These are phyloP conservation scores for Tetramorium parvispinum DNA, from an alignment of 1,140 invertebrate species.

Conservation along the genomic window DNA sequence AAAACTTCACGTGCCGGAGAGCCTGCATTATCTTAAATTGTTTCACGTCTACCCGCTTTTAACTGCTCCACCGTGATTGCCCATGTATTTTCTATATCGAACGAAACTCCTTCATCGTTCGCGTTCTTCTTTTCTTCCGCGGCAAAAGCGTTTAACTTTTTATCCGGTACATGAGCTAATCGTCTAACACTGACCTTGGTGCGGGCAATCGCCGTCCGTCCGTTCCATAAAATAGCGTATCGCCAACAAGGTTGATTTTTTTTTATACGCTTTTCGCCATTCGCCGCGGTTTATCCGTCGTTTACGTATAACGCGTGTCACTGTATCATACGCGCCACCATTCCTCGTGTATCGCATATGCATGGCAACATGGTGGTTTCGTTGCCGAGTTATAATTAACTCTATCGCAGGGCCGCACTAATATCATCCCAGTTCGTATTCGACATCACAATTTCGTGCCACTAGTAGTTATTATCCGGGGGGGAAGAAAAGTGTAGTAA, in stretches of 20 bases:
- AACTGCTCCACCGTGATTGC: neutral
- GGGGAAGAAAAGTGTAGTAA: neutral
- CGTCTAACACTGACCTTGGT: neutral
- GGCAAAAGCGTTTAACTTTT: conserved; percentile 8
- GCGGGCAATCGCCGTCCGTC: neutral
- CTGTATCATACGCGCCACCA: conserved; percentile 26
- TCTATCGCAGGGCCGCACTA: conserved; percentile 69
- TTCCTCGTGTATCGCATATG: conserved; percentile 67
- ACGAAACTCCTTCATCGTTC: neutral
- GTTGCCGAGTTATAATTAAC: conserved; percentile 80
- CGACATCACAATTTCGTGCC: neutral
- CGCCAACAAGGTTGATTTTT: conserved; percentile 22
- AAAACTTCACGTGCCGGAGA: neutral
- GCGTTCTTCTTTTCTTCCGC: too few species aligned
- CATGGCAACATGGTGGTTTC: conserved; percentile 75
- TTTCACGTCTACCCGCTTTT: neutral
- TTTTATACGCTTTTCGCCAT: neutral
- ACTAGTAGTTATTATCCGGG: neutral
- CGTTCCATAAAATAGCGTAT: neutral
- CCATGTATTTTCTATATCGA: neutral
- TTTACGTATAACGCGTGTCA: conserved; percentile 35
- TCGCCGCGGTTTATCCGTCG: conserved; percentile 29
- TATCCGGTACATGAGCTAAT: neutral
- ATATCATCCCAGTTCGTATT: conserved; percentile 59
- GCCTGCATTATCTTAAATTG: neutral